Evolutionary conservation across 2,888 invertebrate species (phyloP).

Genomic region (Pilophorus perplexus): DNA sequence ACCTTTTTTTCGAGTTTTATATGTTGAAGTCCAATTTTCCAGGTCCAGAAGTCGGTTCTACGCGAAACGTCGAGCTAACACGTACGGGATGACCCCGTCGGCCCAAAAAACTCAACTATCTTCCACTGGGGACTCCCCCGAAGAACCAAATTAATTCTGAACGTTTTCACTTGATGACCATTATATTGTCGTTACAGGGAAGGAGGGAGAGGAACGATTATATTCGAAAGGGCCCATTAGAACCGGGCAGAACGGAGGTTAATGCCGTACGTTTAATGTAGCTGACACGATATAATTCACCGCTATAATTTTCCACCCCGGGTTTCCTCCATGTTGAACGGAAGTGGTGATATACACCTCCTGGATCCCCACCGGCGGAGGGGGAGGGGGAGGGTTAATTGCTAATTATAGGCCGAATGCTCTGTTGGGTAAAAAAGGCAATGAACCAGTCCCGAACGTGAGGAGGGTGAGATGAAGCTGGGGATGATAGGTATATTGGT

Average conservation of each 20-base stretch:
- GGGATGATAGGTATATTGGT: too few species aligned
- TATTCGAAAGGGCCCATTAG: constrained; percentile 38
- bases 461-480: background rate
- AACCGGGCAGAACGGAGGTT: constrained; percentile 29
- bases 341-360: constrained; percentile 41
- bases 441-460: constrained; percentile 27
- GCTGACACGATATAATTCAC: constrained; percentile 41
- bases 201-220: constrained; percentile 31
- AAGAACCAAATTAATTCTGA: constrained; percentile 21
- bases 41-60: too few species aligned
- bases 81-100: too few species aligned
- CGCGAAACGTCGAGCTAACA: too few species aligned
- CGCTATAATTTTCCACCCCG: constrained; percentile 40
- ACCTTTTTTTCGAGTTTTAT: too few species aligned
- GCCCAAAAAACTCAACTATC: too few species aligned
- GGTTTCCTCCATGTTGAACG: constrained; percentile 21
- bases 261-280: constrained; percentile 39
- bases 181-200: constrained; percentile 35
- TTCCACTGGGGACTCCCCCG: constrained; percentile 2
- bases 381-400: constrained; percentile 9
- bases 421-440: constrained; percentile 29
- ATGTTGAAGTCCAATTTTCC: too few species aligned
- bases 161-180: constrained; percentile 33
- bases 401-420: constrained; percentile 31
- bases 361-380: constrained; percentile 23